Percentiles rank a stretch among this genome's conserved stretches.
Conservation (phyloP, 2,113 vertebrate species). For the Salvelinus fontinalis region DNA sequence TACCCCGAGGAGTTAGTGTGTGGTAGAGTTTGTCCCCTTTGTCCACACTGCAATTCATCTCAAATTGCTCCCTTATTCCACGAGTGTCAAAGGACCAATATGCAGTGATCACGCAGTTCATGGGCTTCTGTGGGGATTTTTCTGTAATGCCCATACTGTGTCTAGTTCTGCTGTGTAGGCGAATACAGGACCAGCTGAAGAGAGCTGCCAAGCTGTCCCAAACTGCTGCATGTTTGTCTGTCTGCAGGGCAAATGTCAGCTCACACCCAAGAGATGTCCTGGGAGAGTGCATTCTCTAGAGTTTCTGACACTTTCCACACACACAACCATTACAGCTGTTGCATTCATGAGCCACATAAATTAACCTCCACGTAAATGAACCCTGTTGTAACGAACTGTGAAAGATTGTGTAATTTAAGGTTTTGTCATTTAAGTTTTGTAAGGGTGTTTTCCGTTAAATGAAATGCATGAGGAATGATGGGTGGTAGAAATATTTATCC, state of each 20-base stretch:
- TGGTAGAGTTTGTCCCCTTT: not conserved
- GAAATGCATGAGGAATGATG: not conserved
- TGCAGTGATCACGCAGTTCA: slow-evolving; percentile 31
- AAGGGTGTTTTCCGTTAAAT: not conserved
- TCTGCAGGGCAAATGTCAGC: not conserved
- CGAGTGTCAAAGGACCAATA: slow-evolving; percentile 65
- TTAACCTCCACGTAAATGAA: not conserved
- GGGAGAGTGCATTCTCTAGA: slow-evolving; percentile 7
- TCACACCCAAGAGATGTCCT: slow-evolving; percentile 28
- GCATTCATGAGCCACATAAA: not conserved
- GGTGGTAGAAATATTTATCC: not conserved
- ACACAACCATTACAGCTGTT: not conserved
- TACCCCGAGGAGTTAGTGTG: slow-evolving; percentile 20
- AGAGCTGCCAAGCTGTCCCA: slow-evolving; percentile 53
- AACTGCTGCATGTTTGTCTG: slow-evolving; percentile 49
- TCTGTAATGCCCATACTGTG: slow-evolving; percentile 38
- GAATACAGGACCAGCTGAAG: slow-evolving; percentile 59
- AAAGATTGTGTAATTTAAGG: not conserved
- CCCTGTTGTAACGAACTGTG: not conserved
- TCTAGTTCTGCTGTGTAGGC: slow-evolving; percentile 68
- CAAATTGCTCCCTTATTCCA: slow-evolving; percentile 65
- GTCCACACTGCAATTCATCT: not conserved
- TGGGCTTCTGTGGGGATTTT: slow-evolving; percentile 55
- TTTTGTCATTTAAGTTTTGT: not conserved
- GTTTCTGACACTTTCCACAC: slow-evolving; percentile 2